phyloP scores from a whole-genome alignment of 2,888 invertebrate species.

The Mesorhabditis spiculigera region DNA sequence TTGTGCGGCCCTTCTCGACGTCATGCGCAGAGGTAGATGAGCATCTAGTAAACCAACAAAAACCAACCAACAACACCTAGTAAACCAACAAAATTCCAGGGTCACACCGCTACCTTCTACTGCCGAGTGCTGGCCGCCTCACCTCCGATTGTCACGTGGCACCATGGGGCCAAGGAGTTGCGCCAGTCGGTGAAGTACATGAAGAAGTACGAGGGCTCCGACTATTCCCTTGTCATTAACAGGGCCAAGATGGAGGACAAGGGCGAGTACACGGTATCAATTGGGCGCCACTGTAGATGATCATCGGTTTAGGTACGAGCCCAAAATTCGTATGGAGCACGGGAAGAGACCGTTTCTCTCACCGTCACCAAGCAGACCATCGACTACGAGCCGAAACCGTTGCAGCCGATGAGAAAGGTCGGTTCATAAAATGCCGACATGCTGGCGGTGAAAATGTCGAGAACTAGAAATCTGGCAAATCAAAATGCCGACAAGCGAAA shows the following conservation, averaged over 20 bases:
- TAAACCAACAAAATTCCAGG: constrained; percentile 67
- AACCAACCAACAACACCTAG: too few species aligned
- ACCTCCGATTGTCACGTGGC: constrained; percentile 91
- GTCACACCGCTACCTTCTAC: constrained; percentile 93
- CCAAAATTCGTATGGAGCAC: constrained; percentile 90
- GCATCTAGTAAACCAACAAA: not conserved
- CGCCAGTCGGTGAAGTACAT: constrained; percentile 97
- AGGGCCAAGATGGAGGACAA: constrained; percentile 77
- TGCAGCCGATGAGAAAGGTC: constrained; percentile 40
- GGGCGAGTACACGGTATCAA: constrained; percentile 59
- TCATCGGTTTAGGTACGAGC: constrained; percentile 69
- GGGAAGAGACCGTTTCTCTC: constrained; percentile 91
- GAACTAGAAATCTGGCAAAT: not conserved
- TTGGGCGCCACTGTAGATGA: too few species aligned
- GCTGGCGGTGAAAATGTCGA: too few species aligned
- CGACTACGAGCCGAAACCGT: constrained; percentile 30
- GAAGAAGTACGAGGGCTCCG: constrained; percentile 93
- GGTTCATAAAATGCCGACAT: not conserved
- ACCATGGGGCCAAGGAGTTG: constrained; percentile 84
- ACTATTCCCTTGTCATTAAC: constrained; percentile 95
- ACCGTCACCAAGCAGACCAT: constrained; percentile 69
- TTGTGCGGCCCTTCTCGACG: constrained; percentile 89
- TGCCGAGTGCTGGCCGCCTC: constrained; percentile 90
- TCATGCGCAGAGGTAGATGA: constrained; percentile 15
- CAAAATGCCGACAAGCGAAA: not conserved